A percentile compares a stretch with the other conserved stretches of the same genome.
phyloP scores from a whole-genome alignment of 2,113 vertebrate genomes.

The Sterrhoptilus dennistouni region DNA sequence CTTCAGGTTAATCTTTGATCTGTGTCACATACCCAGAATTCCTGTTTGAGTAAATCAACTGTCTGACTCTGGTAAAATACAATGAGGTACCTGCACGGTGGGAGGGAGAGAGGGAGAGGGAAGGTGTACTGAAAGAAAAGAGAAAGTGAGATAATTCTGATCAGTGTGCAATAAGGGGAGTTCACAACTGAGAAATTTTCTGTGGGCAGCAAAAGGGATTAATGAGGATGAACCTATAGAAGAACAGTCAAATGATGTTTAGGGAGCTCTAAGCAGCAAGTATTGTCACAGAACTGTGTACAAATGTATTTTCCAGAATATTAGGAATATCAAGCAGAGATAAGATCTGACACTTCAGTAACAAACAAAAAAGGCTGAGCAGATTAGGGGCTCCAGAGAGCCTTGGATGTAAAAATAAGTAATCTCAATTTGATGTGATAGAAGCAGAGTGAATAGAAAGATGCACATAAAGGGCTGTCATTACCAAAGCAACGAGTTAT shows the following conservation, averaged over 20 bases:
- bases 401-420: neutral
- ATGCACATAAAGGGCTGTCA: neutral
- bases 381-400: neutral
- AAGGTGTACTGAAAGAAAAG: neutral
- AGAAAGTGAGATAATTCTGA: neutral
- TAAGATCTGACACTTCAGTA: neutral
- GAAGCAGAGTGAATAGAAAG: neutral
- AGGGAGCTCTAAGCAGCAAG: neutral
- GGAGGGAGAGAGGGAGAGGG: neutral
- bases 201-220: neutral
- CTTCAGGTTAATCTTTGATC: neutral
- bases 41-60: neutral
- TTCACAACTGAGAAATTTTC: neutral
- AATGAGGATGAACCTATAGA: neutral
- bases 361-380: neutral
- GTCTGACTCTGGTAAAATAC: neutral
- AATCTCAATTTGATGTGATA: neutral
- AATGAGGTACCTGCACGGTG: neutral
- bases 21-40: neutral
- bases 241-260: neutral
- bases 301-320: neutral
- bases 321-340: neutral
- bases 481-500: constrained; percentile 23
- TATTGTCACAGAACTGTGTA: neutral
- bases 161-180: rapidly evolving